A percentile compares a stretch with the other conserved stretches of the same genome.
Conservation (phyloP, 2,888 invertebrate genomes). For the Coenonympha arcania region DNA sequence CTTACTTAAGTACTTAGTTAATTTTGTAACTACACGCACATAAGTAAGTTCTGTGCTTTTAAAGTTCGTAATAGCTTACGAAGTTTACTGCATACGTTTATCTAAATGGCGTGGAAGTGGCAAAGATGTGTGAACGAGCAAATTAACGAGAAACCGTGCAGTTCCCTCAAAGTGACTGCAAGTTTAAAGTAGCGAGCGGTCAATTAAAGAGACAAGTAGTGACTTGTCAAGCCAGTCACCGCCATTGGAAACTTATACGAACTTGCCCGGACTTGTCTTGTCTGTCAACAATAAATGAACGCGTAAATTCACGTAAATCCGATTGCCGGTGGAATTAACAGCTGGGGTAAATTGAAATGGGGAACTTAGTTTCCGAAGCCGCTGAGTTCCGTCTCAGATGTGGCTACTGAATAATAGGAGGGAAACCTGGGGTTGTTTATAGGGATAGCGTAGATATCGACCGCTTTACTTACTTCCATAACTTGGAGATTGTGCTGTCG, state of each 20-base stretch:
- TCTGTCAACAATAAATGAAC: conserved; percentile 3
- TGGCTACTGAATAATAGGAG: neutral
- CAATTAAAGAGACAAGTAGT: conserved; percentile 6
- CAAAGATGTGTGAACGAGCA: too few species aligned
- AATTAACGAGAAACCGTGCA: too few species aligned
- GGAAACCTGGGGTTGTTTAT: too few species aligned
- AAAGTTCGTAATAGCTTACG: too few species aligned
- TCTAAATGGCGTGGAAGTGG: too few species aligned
- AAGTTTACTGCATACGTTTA: too few species aligned
- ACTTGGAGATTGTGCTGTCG: too few species aligned
- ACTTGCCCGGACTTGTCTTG: neutral
- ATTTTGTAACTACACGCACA: too few species aligned
- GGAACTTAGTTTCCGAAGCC: neutral
- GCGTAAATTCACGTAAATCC: neutral
- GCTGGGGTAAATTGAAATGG: conserved; percentile 1
- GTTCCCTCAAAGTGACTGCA: neutral
- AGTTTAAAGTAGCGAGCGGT: conserved; percentile 4
- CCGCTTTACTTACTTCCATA: too few species aligned
- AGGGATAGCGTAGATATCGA: too few species aligned
- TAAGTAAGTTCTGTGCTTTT: too few species aligned
- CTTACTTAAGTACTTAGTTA: too few species aligned
- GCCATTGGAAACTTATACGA: neutral
- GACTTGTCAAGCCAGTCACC: conserved; percentile 4
- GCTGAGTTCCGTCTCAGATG: neutral
- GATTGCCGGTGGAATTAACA: neutral